These are phyloP conservation scores for Dexiosoma caninum DNA, from an alignment of 2,888 invertebrate genomes.

Conservation along the genomic window DNA sequence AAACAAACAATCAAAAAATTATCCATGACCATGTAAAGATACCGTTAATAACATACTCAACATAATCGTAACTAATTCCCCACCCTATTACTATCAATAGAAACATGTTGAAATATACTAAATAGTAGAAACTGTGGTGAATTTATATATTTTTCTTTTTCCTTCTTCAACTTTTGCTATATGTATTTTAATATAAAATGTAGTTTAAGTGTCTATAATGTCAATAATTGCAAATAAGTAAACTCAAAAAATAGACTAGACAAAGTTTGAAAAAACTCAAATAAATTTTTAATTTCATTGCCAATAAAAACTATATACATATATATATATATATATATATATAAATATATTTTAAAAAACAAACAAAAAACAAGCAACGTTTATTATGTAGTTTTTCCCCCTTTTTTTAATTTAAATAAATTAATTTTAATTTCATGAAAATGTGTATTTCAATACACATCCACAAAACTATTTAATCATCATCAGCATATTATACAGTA, in stretches of 20 bases:
- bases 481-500: constrained; percentile 1
- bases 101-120: constrained; percentile 5
- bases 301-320: constrained; percentile 57
- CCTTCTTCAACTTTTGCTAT: constrained; percentile 8
- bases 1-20: background rate
- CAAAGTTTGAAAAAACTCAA: constrained; percentile 43
- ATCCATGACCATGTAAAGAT: background rate
- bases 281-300: constrained; percentile 49
- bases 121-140: constrained; percentile 51
- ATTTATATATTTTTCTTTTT: constrained; percentile 23
- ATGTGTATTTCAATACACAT: constrained; percentile 15
- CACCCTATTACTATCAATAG: constrained; percentile 29
- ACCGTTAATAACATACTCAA: background rate
- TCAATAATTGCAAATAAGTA: background rate
- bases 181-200: constrained; percentile 24
- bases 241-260: constrained; percentile 32
- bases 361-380: constrained; percentile 9
- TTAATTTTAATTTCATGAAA: constrained; percentile 13
- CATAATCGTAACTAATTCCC: constrained; percentile 46
- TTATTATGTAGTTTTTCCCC: constrained; percentile 24
- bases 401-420: constrained; percentile 1
- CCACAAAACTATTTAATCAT: background rate
- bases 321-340: constrained; percentile 18
- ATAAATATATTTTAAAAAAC: constrained; percentile 24
- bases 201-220: constrained; percentile 59